Conservation (phyloP, 2,113 vertebrate genomes). For the Callionymus lyra region DNA sequence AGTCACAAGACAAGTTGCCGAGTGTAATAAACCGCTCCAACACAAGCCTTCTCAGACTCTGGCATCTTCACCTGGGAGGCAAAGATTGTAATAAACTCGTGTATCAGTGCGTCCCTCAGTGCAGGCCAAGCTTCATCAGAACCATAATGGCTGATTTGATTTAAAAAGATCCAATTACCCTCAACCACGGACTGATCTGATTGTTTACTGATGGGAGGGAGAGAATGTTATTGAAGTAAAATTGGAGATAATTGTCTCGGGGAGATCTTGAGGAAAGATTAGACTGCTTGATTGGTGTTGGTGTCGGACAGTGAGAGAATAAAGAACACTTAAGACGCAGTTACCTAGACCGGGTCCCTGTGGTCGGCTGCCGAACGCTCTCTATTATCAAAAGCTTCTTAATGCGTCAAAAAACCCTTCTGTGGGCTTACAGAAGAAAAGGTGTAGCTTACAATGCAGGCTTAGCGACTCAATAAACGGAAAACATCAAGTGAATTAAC, state of each 20-base stretch:
- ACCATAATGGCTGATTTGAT: conserved; percentile 62
- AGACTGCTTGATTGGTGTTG: conserved; percentile 37
- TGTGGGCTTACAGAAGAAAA: conserved; percentile 1
- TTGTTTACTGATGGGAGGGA: conserved; percentile 59
- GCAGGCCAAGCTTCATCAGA: conserved; percentile 46
- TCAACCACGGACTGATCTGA: conserved; percentile 59
- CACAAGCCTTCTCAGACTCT: conserved; percentile 35
- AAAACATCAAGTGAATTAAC: not conserved
- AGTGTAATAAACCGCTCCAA: conserved; percentile 57
- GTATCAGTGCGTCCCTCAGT: conserved; percentile 22
- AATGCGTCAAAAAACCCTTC: not conserved
- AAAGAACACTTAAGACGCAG: conserved; percentile 25
- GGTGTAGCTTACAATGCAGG: not conserved
- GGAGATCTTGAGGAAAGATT: conserved; percentile 45
- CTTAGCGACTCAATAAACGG: not conserved
- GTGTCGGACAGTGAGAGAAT: conserved; percentile 26
- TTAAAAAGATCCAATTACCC: conserved; percentile 64
- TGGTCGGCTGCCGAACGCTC: conserved; percentile 8
- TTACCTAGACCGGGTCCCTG: conserved; percentile 25
- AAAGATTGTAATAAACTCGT: conserved; percentile 46
- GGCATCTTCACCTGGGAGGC: conserved; percentile 43
- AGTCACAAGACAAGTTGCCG: conserved; percentile 20
- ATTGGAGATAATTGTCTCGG: conserved; percentile 62
- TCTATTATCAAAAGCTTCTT: conserved; percentile 11
- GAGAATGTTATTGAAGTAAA: conserved; percentile 52